Conservation (phyloP, 2,888 invertebrate species). For the Dione juno region DNA sequence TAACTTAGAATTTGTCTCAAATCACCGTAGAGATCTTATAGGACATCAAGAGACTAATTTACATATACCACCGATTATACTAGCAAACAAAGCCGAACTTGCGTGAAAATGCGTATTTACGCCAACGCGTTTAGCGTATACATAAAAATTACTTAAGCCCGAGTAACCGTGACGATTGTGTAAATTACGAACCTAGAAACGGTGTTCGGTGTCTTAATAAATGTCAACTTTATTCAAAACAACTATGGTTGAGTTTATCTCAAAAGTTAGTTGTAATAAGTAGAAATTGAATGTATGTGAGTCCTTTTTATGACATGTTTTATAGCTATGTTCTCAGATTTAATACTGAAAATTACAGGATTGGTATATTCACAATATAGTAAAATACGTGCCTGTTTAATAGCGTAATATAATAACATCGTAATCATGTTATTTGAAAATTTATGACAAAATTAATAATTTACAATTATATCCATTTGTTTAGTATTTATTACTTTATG, state of each 20-base stretch:
- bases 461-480: background rate
- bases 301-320: constrained; percentile 39
- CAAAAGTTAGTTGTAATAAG: constrained; percentile 14
- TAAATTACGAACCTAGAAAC: constrained; percentile 27
- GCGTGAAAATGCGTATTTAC: constrained; percentile 22
- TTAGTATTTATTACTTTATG: constrained; percentile 1
- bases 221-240: constrained; percentile 18
- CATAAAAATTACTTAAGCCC: constrained; percentile 39
- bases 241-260: constrained; percentile 11
- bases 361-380: background rate
- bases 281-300: constrained; percentile 3
- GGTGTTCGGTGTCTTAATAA: constrained; percentile 19
- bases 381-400: background rate
- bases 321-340: constrained; percentile 20
- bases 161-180: constrained; percentile 36
- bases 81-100: background rate
- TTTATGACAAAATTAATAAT: constrained; percentile 10
- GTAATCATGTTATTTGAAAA: background rate
- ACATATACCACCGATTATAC: background rate
- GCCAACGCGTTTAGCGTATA: constrained; percentile 21
- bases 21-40: background rate
- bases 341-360: constrained; percentile 21
- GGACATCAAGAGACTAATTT: background rate
- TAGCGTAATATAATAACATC: constrained; percentile 1
- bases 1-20: background rate